Evolutionary conservation across 2,113 vertebrate genomes (phyloP), one percentile per base, ranked within the genome.

Genomic region (Silurus meridionalis): DNA sequence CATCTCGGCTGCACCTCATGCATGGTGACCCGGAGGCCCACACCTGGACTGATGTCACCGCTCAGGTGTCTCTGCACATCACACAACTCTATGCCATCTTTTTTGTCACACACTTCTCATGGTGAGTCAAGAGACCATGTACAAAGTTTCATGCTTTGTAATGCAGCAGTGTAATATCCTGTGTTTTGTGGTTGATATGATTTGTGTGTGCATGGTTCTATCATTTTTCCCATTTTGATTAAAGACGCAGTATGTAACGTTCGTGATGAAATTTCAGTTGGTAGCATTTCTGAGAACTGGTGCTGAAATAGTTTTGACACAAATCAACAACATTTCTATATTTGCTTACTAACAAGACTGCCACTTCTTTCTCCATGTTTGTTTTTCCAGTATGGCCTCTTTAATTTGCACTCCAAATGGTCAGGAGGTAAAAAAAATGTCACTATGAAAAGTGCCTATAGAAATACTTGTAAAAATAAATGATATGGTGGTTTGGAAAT

Each of bases 51-150:
- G 97, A 99, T 91, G 94, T 99, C 88, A 99, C 97, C 0, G 88
- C 93, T 5, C 96, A 98, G 87, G 96, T 97, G 89, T 95, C 91
- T 4, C 93, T 99, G 88, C 92, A 95, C 74, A 92, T 98, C 89
- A 97, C 95, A 0, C 97, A 99, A 84, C 90, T 98, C 72, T 99
- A 97, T 3, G 97, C 96, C 0, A 85, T 97, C 88, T 99, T 99
- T 95, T 96, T 96, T 92, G 95, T 98, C 89, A 96, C 95, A 2
- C 96, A 96, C 91, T 99, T 99, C 91, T 99, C 98, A 84, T 99
- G 98, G 98, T 99, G 89, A 96, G 97, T 91, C 71, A 53, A 67
- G 58, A 46, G 10, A 64, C 48, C 46, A 23, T 55, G 6, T 48
- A 82, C 78, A 57, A 1, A 19, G 8, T 10, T 61, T 60, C 3